phyloP scores from a whole-genome alignment of 2,888 invertebrate genomes.

The Lasioglossum lativentre region DNA sequence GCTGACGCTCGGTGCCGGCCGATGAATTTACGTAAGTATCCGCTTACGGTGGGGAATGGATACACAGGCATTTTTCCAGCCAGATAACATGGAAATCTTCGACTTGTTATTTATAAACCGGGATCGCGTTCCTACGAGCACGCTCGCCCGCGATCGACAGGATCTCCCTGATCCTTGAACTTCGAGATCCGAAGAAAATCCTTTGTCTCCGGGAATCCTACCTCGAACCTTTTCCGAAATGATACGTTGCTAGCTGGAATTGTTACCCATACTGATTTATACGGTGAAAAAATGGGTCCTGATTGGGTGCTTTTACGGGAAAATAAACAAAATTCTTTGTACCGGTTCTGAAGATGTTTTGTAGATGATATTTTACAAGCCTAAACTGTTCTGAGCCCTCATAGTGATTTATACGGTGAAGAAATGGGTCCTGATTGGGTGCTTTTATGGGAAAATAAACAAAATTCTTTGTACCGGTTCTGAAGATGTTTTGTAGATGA shows the following conservation, averaged over 20 bases:
- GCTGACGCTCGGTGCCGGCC: slow-evolving; percentile 53
- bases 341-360: background rate
- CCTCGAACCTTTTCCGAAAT: background rate
- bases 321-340: background rate
- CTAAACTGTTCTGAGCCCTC: no score
- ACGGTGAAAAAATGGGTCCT: background rate
- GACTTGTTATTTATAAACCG: background rate
- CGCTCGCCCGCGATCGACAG: background rate
- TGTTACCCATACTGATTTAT: background rate
- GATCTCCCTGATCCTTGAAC: background rate
- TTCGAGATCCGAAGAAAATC: background rate
- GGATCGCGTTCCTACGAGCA: background rate
- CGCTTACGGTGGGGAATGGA: slow-evolving; percentile 57
- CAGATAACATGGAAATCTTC: slow-evolving; percentile 4
- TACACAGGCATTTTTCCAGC: slow-evolving; percentile 27
- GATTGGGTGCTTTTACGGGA: background rate
- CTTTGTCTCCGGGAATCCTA: background rate
- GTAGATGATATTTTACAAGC: background rate
- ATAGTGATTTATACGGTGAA: background rate
- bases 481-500: background rate
- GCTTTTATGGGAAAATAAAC: background rate
- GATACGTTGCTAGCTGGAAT: background rate
- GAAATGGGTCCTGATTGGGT: background rate
- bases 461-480: background rate
- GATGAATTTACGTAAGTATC: slow-evolving; percentile 65